Evolutionary conservation across 2,888 invertebrate genomes (phyloP).

Genomic region (Teinopalpus imperialis): DNA sequence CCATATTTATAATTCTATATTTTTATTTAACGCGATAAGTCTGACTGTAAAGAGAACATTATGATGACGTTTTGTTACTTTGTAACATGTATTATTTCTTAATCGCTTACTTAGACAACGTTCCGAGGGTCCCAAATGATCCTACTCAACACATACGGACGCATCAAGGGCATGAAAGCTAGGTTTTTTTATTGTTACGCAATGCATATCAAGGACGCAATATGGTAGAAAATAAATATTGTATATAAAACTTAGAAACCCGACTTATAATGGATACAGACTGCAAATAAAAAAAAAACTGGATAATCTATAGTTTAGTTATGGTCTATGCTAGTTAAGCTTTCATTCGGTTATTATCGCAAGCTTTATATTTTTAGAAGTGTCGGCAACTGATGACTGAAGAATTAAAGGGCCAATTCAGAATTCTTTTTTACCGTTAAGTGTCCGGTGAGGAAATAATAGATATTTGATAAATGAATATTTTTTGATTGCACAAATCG

Average conservation of each 20-base stretch:
- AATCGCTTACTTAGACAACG: conserved; percentile 74
- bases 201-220: conserved; percentile 82
- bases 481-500: conserved; percentile 64
- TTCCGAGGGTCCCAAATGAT: conserved; percentile 46
- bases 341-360: conserved; percentile 73
- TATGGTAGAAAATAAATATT: conserved; percentile 82
- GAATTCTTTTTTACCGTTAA: conserved; percentile 50
- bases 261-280: conserved; percentile 75
- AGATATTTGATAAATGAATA: conserved; percentile 47
- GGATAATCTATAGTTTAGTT: conserved; percentile 76
- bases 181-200: conserved; percentile 82
- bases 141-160: conserved; percentile 54
- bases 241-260: conserved; percentile 75
- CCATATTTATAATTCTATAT: conserved; percentile 78
- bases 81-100: conserved; percentile 71
- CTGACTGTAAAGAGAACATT: conserved; percentile 74
- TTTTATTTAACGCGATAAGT: conserved; percentile 80
- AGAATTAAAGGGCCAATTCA: conserved; percentile 72
- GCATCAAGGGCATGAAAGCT: conserved; percentile 73
- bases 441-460: conserved; percentile 47
- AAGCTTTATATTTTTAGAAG: conserved; percentile 67
- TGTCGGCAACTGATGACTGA: conserved; percentile 67
- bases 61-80: conserved; percentile 68
- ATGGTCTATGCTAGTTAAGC: conserved; percentile 76
- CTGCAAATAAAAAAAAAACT: conserved; percentile 72